Evolutionary conservation across 2,797 vertebrate genomes (phyloP).

Genomic region (Sebastes steindachneri): DNA sequence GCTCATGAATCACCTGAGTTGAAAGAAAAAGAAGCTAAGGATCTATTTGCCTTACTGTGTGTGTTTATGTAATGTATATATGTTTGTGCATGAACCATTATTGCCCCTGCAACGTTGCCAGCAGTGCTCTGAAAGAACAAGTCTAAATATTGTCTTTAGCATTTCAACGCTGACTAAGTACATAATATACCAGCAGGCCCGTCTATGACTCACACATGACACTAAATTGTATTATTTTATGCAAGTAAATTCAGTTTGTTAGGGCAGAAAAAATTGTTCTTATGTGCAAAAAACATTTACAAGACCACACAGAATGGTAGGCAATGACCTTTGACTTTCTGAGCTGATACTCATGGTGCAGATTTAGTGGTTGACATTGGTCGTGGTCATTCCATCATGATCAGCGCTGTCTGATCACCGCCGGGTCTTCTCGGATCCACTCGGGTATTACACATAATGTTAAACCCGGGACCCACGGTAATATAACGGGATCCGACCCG

Average conservation of each 20-base stretch:
- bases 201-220: background rate
- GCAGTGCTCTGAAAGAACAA: slow-evolving; percentile 28
- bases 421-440: too few relatives aligned
- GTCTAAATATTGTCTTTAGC: slow-evolving; percentile 25
- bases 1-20: slow-evolving; percentile 66
- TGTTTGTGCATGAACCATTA: slow-evolving; percentile 31
- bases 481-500: background rate
- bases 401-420: too few relatives aligned
- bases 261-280: background rate
- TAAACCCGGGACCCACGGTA: background rate
- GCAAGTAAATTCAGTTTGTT: background rate
- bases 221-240: background rate
- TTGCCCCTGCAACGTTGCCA: slow-evolving; percentile 12
- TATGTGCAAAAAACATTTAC: background rate
- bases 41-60: slow-evolving; percentile 37
- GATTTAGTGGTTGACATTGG: background rate
- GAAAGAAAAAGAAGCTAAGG: slow-evolving; percentile 53
- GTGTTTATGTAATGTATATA: slow-evolving; percentile 30
- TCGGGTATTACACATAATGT: too few relatives aligned
- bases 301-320: background rate
- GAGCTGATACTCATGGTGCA: background rate
- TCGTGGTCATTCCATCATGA: background rate
- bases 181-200: background rate
- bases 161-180: slow-evolving; percentile 14
- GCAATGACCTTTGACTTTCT: background rate